Conservation (phyloP, 2,888 invertebrate species). For the Chalcis sispes region DNA sequence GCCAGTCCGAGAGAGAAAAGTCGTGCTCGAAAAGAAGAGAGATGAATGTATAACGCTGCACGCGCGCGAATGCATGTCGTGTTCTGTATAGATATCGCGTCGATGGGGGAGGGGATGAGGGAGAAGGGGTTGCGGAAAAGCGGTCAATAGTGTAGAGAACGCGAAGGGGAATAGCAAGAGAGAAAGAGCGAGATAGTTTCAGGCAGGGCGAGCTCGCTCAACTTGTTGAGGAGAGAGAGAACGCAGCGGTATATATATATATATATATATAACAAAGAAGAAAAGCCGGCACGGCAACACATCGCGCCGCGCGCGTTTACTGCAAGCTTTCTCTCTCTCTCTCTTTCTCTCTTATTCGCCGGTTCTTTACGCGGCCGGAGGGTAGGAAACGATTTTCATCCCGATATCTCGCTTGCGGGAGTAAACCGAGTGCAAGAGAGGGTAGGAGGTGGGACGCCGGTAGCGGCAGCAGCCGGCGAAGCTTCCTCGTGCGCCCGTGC, state of each 20-base stretch:
- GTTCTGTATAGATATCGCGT: no score
- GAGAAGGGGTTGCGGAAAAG: no score
- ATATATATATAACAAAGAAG: no score
- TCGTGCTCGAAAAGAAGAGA: no score
- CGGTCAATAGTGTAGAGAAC: conserved; percentile 47
- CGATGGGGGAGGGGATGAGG: no score
- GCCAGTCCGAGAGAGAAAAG: no score
- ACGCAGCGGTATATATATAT: conserved; percentile 19
- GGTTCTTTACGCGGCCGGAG: no score
- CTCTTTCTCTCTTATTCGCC: no score
- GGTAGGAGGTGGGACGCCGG: conserved; percentile 9
- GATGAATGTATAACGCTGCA: no score
- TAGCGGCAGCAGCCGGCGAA: conserved; percentile 29
- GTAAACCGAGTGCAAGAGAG: background rate
- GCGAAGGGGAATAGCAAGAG: conserved; percentile 19
- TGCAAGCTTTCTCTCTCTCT: background rate
- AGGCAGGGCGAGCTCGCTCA: conserved; percentile 29
- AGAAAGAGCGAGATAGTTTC: conserved; percentile 36
- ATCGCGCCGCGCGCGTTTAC: background rate
- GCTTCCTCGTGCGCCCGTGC: conserved; percentile 45
- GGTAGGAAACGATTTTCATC: background rate
- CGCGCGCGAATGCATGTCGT: no score
- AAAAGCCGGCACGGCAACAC: conserved; percentile 1
- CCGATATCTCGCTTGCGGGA: background rate
- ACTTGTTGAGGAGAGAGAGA: conserved; percentile 47